Percentiles rank a stretch among this genome's conserved stretches.
These are phyloP conservation scores for Furcifer pardalis DNA, from an alignment of 2,797 vertebrate genomes.

Conservation along the genomic window DNA sequence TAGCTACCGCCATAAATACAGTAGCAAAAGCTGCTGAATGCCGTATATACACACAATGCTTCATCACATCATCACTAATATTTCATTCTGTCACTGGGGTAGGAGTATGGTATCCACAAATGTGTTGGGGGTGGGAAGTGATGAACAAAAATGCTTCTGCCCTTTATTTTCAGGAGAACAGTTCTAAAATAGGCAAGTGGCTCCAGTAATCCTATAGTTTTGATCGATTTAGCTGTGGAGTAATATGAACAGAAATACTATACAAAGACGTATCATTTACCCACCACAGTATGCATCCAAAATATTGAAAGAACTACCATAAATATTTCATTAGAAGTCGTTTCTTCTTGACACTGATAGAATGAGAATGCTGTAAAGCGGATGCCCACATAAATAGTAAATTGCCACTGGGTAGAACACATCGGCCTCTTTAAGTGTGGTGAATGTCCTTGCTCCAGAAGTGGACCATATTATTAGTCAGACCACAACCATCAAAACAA, in stretches of 20 bases:
- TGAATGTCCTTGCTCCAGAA: not conserved
- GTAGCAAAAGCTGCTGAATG: constrained; percentile 25
- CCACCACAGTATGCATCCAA: not conserved
- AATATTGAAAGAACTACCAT: not conserved
- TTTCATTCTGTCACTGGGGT: not conserved
- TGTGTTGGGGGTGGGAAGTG: not conserved
- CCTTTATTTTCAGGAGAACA: not conserved
- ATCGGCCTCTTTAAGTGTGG: not conserved
- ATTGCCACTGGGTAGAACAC: not conserved
- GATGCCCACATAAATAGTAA: not conserved
- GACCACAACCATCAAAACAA: no score
- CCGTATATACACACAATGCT: accelerated
- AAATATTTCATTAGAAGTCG: not conserved
- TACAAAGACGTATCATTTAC: not conserved
- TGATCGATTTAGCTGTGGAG: not conserved
- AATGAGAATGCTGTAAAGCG: no score
- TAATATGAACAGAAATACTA: not conserved
- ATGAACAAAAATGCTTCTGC: not conserved
- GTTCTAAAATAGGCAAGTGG: not conserved
- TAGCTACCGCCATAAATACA: constrained; percentile 33
- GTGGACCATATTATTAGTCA: no score
- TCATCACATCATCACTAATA: not conserved
- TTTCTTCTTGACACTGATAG: not conserved
- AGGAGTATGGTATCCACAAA: not conserved
- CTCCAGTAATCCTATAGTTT: not conserved